These are phyloP conservation scores for Archaeoteleia sp. DNA, from an alignment of 2,888 invertebrate species.

Conservation along the genomic window DNA sequence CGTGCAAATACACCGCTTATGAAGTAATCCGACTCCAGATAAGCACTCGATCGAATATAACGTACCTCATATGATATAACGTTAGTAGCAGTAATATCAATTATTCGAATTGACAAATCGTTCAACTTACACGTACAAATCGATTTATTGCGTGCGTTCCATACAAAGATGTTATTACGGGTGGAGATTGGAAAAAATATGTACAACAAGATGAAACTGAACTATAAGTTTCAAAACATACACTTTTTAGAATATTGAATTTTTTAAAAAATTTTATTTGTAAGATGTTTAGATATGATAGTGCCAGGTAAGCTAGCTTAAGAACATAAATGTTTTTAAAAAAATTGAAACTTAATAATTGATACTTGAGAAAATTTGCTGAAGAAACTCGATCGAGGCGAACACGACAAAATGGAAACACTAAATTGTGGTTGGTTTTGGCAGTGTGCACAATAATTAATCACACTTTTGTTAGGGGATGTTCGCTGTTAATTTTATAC, in stretches of 20 bases:
- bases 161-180: too few relatives aligned
- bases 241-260: too few relatives aligned
- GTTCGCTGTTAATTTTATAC: conserved; percentile 61
- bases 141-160: too few relatives aligned
- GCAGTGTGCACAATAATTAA: conserved; percentile 56
- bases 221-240: too few relatives aligned
- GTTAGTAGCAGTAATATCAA: conserved; percentile 3
- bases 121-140: background rate
- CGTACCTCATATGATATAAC: conserved; percentile 10
- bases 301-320: too few relatives aligned
- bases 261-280: too few relatives aligned
- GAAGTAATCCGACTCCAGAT: conserved; percentile 1
- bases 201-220: too few relatives aligned
- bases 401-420: background rate
- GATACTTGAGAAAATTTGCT: too few relatives aligned
- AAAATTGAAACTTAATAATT: too few relatives aligned
- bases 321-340: too few relatives aligned
- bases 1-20: conserved; percentile 3
- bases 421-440: conserved; percentile 6
- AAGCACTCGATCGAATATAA: conserved; percentile 4
- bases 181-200: too few relatives aligned
- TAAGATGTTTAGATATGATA: too few relatives aligned
- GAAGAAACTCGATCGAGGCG: background rate
- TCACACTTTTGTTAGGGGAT: conserved; percentile 58
- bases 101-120: conserved; percentile 1